Percentiles rank a stretch among this genome's conserved stretches.
Evolutionary conservation across 1,140 invertebrate species (phyloP).

Genomic region (Apocrypta bakeri): DNA sequence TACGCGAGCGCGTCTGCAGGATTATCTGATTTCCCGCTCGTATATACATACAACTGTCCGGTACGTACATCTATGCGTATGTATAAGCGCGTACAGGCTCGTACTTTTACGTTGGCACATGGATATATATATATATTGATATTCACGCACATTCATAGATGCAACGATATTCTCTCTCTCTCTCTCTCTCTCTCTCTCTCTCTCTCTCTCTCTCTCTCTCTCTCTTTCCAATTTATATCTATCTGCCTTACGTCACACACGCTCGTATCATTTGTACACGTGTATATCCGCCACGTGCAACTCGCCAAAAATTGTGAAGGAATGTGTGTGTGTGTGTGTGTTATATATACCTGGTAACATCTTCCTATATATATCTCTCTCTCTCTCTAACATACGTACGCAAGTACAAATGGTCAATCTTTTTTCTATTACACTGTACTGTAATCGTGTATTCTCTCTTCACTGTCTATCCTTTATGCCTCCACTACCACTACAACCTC

Average conservation of each 20-base stretch:
- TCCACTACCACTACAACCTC: neutral
- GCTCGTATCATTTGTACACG: conserved; percentile 6
- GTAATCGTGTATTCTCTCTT: neutral
- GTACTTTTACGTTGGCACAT: neutral
- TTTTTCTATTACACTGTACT: neutral
- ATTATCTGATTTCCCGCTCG: conserved; percentile 3
- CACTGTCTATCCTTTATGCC: neutral
- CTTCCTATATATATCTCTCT: neutral
- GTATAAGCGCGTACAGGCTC: neutral
- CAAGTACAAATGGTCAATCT: conserved; percentile 22
- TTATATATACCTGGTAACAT: neutral
- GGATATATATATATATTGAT: no score
- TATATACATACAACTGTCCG: no score
- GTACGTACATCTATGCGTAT: neutral
- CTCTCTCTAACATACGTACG: neutral
- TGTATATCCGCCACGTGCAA: conserved; percentile 18
- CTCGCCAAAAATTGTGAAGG: neutral
- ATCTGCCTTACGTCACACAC: neutral
- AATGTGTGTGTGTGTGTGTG: neutral
- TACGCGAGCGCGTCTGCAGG: neutral
- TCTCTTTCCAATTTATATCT: neutral
- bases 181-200: no score
- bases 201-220: neutral
- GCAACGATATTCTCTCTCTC: no score
- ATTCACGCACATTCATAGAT: no score